Evolutionary conservation across 2,888 invertebrate species (phyloP).

Genomic region (Caenorhabditis plicata): DNA sequence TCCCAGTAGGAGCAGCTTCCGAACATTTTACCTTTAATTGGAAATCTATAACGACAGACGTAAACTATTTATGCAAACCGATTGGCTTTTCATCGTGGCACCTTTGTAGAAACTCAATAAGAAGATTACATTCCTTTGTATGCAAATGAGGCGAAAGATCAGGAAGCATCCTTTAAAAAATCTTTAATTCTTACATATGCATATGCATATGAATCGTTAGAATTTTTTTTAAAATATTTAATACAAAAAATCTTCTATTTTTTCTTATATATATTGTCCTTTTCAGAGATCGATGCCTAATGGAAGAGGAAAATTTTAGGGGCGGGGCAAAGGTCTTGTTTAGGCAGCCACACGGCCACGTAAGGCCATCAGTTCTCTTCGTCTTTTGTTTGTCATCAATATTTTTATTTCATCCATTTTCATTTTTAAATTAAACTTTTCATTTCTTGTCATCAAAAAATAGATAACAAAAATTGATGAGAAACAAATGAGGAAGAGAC

Average conservation of each 20-base stretch:
- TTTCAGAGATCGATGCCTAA: too few relatives aligned
- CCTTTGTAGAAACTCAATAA: slow-evolving; percentile 52
- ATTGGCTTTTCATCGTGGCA: slow-evolving; percentile 51
- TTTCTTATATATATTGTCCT: not conserved
- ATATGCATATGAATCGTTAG: not conserved
- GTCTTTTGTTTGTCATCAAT: too few relatives aligned
- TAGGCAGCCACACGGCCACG: too few relatives aligned
- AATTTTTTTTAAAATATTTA: not conserved
- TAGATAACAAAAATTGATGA: too few relatives aligned
- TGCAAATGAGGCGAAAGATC: slow-evolving; percentile 63
- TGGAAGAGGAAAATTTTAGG: too few relatives aligned
- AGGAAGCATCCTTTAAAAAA: slow-evolving; percentile 52
- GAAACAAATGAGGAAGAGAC: too few relatives aligned
- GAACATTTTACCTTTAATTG: slow-evolving; percentile 48
- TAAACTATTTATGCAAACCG: slow-evolving; percentile 23
- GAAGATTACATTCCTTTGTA: slow-evolving; percentile 61
- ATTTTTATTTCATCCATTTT: too few relatives aligned
- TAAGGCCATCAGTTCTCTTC: too few relatives aligned
- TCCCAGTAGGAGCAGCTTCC: slow-evolving; percentile 62
- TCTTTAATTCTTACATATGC: not conserved
- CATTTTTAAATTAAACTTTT: too few relatives aligned
- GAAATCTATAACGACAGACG: not conserved
- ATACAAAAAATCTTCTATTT: not conserved
- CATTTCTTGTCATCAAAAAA: too few relatives aligned
- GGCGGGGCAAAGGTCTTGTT: too few relatives aligned